Evolutionary conservation across 2,888 invertebrate species (phyloP), one percentile per base, ranked within the genome.

Genomic region (Agriopis leucophaearia): DNA sequence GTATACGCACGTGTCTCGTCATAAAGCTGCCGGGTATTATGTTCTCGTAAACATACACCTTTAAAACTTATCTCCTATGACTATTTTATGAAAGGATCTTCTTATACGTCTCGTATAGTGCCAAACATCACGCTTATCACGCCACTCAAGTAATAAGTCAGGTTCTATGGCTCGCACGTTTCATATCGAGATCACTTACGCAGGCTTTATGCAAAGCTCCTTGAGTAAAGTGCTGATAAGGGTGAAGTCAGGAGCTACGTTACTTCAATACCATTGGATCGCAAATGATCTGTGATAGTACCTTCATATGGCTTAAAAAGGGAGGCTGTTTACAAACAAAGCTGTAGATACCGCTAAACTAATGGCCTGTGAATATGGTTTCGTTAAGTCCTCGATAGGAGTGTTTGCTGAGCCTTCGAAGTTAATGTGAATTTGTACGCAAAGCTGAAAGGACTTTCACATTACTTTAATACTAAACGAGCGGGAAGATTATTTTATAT

Each of bases 221-320:
- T 65, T 74, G 71, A 73, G 78, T 80, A 84, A 84, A 79, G 78
- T 79, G 75, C 77, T 78, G 86, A 85, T 87, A 88, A 85, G 84
- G 77, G 71, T 75, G 71, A 81, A 86, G 80, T 78, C 81, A 78
- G 81, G 77, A 77, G 80, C 74, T 74, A 77, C 70, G 82, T 91
- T 91, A 89, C 85, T 91, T 92, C 89, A 84, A 81, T 86, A 78
- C 81, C 92, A 91, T 92, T 91, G 86, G 84, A 75, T 85, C 78
- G 84, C 81, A 88, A 92, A 92, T 92, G 91, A 84, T 78, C 84
- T 88, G 91, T 87, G 84, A 84, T 87, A 89, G 81, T 85, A 85
- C 81, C 83, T 85, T 86, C 85, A 82, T 86, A 84, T 87, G 86
- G 81, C 82, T 85, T 80, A 80, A 84, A 83, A 85, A 69, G 64